Evolutionary conservation across 2,888 invertebrate genomes (phyloP).

Genomic region (Xestoiulus laeticollis): DNA sequence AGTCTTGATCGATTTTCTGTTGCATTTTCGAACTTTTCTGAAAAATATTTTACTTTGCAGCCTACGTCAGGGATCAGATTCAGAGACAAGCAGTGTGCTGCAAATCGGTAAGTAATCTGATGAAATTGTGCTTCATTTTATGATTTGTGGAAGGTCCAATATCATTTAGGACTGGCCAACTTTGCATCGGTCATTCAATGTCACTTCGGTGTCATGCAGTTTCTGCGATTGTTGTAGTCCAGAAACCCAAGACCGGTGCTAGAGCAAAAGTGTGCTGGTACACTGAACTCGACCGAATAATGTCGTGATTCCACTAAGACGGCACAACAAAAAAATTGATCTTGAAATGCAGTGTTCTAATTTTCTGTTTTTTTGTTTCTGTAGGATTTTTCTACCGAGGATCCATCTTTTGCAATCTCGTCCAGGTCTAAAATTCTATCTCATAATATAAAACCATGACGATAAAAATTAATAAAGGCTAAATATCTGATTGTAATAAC

Average conservation of each 20-base stretch:
- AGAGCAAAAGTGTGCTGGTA: background rate
- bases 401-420: no score
- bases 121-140: no score
- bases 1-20: background rate
- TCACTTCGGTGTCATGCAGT: background rate
- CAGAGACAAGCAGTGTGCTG: background rate
- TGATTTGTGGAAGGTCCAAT: no score
- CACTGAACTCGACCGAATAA: background rate
- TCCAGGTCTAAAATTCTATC: no score
- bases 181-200: background rate
- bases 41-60: background rate
- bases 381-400: no score
- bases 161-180: no score
- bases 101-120: background rate
- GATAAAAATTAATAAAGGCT: no score
- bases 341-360: no score
- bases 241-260: background rate
- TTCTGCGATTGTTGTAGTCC: background rate
- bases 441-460: no score
- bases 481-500: no score
- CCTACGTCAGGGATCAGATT: background rate
- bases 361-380: slow-evolving; percentile 8
- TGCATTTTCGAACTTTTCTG: background rate
- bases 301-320: slow-evolving; percentile 32
- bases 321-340: slow-evolving; percentile 22